phyloP scores from a whole-genome alignment of 2,888 invertebrate species.

The Agrotis exclamationis region DNA sequence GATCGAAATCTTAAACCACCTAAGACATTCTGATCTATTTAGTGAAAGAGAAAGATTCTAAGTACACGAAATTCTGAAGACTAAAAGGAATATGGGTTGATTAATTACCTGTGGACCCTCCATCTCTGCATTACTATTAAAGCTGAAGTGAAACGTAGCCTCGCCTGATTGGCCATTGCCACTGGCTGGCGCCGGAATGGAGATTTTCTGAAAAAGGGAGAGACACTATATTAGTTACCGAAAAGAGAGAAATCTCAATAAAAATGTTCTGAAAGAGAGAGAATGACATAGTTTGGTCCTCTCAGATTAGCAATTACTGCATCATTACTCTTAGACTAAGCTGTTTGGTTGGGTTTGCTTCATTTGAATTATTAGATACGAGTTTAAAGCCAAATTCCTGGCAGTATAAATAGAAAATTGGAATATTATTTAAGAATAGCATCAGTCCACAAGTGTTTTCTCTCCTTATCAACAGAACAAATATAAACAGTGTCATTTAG shows the following conservation, averaged over 20 bases:
- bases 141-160: slow-evolving; percentile 94
- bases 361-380: slow-evolving; percentile 10
- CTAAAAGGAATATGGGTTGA: neutral
- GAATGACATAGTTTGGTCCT: neutral
- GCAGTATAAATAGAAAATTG: slow-evolving; percentile 19
- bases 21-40: neutral
- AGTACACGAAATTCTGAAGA: neutral
- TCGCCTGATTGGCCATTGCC: slow-evolving; percentile 86
- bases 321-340: slow-evolving; percentile 10
- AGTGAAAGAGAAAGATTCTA: neutral
- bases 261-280: neutral
- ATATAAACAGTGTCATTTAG: slow-evolving; percentile 55
- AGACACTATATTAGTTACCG: slow-evolving; percentile 54
- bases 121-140: slow-evolving; percentile 95
- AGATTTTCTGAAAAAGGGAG: slow-evolving; percentile 93
- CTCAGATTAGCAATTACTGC: slow-evolving; percentile 10
- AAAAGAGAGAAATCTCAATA: neutral
- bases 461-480: slow-evolving; percentile 55
- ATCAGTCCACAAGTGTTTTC: slow-evolving; percentile 35
- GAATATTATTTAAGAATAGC: slow-evolving; percentile 30
- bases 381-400: slow-evolving; percentile 24
- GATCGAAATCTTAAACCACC: slow-evolving; percentile 31
- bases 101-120: slow-evolving; percentile 93
- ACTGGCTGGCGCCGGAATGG: slow-evolving; percentile 93
- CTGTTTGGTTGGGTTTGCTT: neutral